Conservation (phyloP, 2,888 invertebrate species). For the Panorpa germanica region DNA sequence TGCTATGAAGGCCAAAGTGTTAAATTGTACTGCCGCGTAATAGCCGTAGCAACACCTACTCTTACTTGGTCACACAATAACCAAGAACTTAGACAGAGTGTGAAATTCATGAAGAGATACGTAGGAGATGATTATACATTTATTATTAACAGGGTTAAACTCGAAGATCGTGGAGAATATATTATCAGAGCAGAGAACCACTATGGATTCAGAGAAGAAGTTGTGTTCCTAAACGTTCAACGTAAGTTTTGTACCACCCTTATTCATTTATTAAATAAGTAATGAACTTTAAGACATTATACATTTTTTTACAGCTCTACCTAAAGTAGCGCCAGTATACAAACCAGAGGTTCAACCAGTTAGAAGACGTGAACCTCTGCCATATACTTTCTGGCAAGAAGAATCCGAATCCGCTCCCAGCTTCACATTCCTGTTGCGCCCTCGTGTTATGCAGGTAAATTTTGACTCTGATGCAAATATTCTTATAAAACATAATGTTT, state of each 20-base stretch:
- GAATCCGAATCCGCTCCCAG: conserved; percentile 83
- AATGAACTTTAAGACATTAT: conserved; percentile 2
- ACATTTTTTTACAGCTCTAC: conserved; percentile 36
- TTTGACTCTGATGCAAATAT: too few relatives aligned
- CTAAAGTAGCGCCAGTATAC: conserved; percentile 55
- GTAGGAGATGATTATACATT: conserved; percentile 92
- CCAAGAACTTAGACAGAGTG: conserved; percentile 84
- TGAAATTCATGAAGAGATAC: conserved; percentile 98
- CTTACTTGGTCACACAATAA: conserved; percentile 93
- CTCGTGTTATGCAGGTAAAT: conserved; percentile 96
- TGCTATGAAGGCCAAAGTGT: conserved; percentile 96
- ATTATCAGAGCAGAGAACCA: conserved; percentile 92
- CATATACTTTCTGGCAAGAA: conserved; percentile 83
- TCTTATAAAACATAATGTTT: background rate
- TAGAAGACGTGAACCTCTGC: conserved; percentile 61
- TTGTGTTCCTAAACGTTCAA: conserved; percentile 91
- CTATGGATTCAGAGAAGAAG: conserved; percentile 88
- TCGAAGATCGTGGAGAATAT: conserved; percentile 94
- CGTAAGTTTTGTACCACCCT: conserved; percentile 29
- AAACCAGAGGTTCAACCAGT: conserved; percentile 50
- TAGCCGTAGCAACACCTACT: conserved; percentile 84
- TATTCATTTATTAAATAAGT: conserved; percentile 17
- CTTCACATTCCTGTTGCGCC: conserved; percentile 96
- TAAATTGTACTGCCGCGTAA: conserved; percentile 92
- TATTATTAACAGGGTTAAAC: conserved; percentile 86